phyloP scores from a whole-genome alignment of 2,888 invertebrate species.

The Parnassius mnemosyne region DNA sequence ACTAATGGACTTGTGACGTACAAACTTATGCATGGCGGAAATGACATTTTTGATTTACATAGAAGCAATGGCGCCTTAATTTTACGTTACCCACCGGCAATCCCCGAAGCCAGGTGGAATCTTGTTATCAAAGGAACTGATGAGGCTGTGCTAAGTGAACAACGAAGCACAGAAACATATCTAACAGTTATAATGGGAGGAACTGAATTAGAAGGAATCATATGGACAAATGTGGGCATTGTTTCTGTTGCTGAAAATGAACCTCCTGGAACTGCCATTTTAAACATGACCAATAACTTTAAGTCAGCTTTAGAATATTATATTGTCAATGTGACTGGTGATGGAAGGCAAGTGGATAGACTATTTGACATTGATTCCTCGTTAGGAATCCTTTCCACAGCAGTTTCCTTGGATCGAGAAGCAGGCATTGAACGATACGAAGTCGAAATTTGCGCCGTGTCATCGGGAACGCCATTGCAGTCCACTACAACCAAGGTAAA shows the following conservation, averaged over 20 bases:
- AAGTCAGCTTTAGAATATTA: slow-evolving; percentile 90
- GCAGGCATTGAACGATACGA: slow-evolving; percentile 90
- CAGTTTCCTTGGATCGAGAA: slow-evolving; percentile 90
- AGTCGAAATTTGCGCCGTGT: slow-evolving; percentile 92
- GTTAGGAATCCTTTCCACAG: slow-evolving; percentile 92
- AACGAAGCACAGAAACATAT: slow-evolving; percentile 92
- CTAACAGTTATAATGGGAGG: slow-evolving; percentile 89
- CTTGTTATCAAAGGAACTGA: slow-evolving; percentile 94
- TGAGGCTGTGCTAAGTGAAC: slow-evolving; percentile 93
- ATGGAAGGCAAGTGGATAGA: slow-evolving; percentile 89
- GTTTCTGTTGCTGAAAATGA: slow-evolving; percentile 95
- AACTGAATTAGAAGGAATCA: slow-evolving; percentile 79
- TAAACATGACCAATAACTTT: slow-evolving; percentile 88
- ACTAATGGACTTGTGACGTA: slow-evolving; percentile 96
- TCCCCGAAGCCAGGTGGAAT: slow-evolving; percentile 88
- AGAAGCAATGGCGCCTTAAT: slow-evolving; percentile 88
- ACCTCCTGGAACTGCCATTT: slow-evolving; percentile 90
- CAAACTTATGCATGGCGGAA: slow-evolving; percentile 89
- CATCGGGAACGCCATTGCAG: slow-evolving; percentile 85
- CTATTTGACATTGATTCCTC: slow-evolving; percentile 95
- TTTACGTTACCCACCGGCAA: slow-evolving; percentile 80
- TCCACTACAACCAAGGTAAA: slow-evolving; percentile 92
- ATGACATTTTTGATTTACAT: slow-evolving; percentile 89
- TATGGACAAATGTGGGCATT: slow-evolving; percentile 83
- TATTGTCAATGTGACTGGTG: slow-evolving; percentile 91